phyloP scores from a whole-genome alignment of 1,140 invertebrate genomes.

The Anastatus disparis region DNA sequence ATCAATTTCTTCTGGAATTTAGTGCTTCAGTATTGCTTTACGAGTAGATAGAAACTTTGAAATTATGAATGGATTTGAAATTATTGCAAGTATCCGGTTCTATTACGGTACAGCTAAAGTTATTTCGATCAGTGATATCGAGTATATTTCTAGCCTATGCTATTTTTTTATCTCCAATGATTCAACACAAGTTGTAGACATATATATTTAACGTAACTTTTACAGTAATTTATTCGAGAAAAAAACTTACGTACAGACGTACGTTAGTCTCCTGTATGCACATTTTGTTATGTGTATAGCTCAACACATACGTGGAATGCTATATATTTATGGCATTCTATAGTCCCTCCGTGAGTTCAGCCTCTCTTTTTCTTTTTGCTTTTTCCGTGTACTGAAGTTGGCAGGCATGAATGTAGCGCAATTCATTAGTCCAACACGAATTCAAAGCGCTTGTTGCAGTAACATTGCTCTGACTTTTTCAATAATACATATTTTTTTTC shows the following conservation, averaged over 20 bases:
- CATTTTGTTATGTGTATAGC: too few species aligned
- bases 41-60: slow-evolving; percentile 39
- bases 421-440: slow-evolving; percentile 32
- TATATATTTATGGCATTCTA: slow-evolving; percentile 30
- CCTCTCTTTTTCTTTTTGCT: too few species aligned
- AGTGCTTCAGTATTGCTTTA: slow-evolving; percentile 34
- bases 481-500: slow-evolving; percentile 29
- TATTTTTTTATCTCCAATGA: slow-evolving; percentile 17
- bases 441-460: too few species aligned
- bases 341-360: background rate
- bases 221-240: too few species aligned
- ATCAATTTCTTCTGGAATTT: too few species aligned
- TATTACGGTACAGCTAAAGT: slow-evolving; percentile 31
- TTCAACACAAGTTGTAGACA: slow-evolving; percentile 11
- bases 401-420: slow-evolving; percentile 40
- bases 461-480: slow-evolving; percentile 15
- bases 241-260: too few species aligned
- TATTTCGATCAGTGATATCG: slow-evolving; percentile 36
- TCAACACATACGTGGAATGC: too few species aligned
- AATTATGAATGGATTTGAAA: slow-evolving; percentile 40
- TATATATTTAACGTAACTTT: too few species aligned
- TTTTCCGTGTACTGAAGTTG: slow-evolving; percentile 10
- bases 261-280: too few species aligned
- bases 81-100: too few species aligned
- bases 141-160: too few species aligned